Percentiles rank a stretch among this genome's conserved stretches.
Evolutionary conservation across 2,888 invertebrate genomes (phyloP).

Genomic region (Beris morrisii): DNA sequence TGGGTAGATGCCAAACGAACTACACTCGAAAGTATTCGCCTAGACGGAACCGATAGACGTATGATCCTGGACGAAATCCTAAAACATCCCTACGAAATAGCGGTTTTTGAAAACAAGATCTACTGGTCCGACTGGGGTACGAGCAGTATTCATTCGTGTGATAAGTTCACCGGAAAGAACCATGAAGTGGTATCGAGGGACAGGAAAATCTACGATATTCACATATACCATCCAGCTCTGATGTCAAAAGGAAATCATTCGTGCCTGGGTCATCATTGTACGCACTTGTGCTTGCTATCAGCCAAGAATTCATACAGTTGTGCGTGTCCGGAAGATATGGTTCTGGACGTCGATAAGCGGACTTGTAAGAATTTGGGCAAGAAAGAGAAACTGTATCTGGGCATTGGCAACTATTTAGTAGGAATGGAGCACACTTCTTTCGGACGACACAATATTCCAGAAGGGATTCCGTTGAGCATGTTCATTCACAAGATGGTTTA

Average conservation of each 20-base stretch:
- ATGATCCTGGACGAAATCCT: constrained; percentile 64
- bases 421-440: constrained; percentile 67
- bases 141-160: constrained; percentile 71
- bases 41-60: constrained; percentile 69
- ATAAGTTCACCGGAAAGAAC: constrained; percentile 75
- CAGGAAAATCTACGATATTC: constrained; percentile 61
- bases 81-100: constrained; percentile 79
- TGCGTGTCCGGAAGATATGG: constrained; percentile 76
- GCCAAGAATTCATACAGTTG: constrained; percentile 64
- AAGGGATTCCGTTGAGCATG: constrained; percentile 57
- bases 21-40: constrained; percentile 65
- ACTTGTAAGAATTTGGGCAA: constrained; percentile 61
- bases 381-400: constrained; percentile 55
- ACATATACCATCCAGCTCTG: constrained; percentile 73
- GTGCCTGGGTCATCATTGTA: constrained; percentile 67
- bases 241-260: constrained; percentile 63
- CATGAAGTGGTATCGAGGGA: constrained; percentile 61
- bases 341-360: constrained; percentile 59
- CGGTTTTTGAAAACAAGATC: constrained; percentile 83
- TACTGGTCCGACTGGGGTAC: constrained; percentile 91
- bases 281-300: constrained; percentile 75
- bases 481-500: constrained; percentile 69
- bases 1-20: constrained; percentile 81
- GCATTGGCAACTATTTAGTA: constrained; percentile 61
- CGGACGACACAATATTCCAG: constrained; percentile 64